Conservation (phyloP, 2,797 vertebrate species). For the Cynodonichthys magdalenae region DNA sequence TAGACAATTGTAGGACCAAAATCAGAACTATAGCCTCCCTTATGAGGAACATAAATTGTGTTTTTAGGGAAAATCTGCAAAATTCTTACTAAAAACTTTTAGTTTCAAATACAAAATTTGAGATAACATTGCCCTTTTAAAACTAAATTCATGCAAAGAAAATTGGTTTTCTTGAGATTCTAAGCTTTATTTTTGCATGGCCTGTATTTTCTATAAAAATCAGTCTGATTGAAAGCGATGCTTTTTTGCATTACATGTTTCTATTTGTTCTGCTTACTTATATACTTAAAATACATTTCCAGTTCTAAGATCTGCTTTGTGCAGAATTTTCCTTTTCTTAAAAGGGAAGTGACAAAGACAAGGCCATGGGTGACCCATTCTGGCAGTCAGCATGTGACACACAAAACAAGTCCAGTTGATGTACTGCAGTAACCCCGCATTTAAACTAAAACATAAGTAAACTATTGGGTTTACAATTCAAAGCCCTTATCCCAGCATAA, state of each 20-base stretch:
- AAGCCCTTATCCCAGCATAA: constrained; percentile 25
- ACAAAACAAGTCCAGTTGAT: constrained; percentile 34
- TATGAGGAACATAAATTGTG: background rate
- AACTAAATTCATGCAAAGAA: no score
- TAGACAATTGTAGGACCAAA: background rate
- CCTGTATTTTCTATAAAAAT: background rate
- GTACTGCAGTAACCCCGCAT: constrained; percentile 66
- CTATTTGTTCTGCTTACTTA: background rate
- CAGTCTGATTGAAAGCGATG: no score
- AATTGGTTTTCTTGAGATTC: background rate
- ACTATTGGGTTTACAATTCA: constrained; percentile 23
- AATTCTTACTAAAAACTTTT: no score
- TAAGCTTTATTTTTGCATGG: background rate
- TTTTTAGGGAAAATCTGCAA: no score
- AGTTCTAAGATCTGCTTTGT: constrained; percentile 23
- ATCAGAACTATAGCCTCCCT: background rate
- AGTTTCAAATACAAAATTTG: no score
- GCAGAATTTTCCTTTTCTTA: constrained; percentile 43
- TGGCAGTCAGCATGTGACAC: constrained; percentile 29
- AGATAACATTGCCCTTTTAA: no score
- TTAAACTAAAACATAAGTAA: constrained; percentile 24
- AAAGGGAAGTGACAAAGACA: constrained; percentile 54
- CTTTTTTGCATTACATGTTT: background rate
- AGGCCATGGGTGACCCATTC: constrained; percentile 13
- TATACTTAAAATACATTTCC: constrained; percentile 17